Percentiles rank a stretch among this genome's conserved stretches.
These are phyloP conservation scores for Coluber constrictor DNA, from an alignment of 2,797 vertebrate species.

Conservation along the genomic window DNA sequence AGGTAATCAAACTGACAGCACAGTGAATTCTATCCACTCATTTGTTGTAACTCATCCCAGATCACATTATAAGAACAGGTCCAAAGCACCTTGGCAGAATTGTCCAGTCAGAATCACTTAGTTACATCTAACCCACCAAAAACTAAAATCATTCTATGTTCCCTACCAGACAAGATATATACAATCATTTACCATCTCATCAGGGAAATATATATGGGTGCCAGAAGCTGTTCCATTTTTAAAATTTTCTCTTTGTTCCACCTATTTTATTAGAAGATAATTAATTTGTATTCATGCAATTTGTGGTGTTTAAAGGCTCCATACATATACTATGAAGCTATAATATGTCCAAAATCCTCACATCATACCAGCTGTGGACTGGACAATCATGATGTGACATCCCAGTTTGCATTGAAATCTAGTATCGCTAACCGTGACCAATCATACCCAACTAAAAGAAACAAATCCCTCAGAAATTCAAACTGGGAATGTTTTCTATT, in stretches of 20 bases:
- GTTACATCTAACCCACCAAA: neutral
- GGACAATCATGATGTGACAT: neutral
- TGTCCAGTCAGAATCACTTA: neutral
- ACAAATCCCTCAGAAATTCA: neutral
- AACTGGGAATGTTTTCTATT: neutral
- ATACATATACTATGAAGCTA: neutral
- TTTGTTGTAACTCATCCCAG: neutral
- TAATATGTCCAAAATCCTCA: neutral
- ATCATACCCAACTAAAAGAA: neutral
- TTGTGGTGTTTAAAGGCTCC: fast-evolving
- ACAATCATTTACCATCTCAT: constrained; percentile 22
- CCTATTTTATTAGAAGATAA: constrained; percentile 34
- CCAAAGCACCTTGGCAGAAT: neutral
- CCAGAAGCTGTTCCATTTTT: constrained; percentile 21
- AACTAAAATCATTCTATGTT: constrained; percentile 11
- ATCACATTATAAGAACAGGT: neutral
- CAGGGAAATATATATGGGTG: neutral
- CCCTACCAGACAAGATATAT: fast-evolving
- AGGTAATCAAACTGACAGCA: neutral
- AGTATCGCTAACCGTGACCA: neutral
- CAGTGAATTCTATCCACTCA: neutral
- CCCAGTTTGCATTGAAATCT: fast-evolving
- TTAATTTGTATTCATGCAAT: neutral
- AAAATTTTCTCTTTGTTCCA: neutral
- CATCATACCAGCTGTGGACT: neutral